phyloP scores from a whole-genome alignment of 2,113 vertebrate species.

The Hippocampus guttulatus region DNA sequence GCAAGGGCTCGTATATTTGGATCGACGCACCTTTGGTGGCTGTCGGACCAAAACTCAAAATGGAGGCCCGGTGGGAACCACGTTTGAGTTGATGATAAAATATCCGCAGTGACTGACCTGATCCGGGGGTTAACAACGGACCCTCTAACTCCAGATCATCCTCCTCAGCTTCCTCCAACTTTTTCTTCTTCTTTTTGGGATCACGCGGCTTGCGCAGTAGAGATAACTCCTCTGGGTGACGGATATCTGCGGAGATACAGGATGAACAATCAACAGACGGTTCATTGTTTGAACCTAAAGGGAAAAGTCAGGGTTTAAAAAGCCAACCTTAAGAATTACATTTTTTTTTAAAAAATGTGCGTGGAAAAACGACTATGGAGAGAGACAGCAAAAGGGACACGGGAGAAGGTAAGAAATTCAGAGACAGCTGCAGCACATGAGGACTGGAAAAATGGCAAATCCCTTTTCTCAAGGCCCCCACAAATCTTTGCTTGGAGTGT shows the following conservation, averaged over 20 bases:
- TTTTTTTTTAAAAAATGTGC: background rate
- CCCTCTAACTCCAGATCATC: constrained; percentile 89
- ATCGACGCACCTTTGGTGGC: constrained; percentile 36
- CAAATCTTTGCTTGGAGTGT: constrained; percentile 46
- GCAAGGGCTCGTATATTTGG: constrained; percentile 61
- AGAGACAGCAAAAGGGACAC: background rate
- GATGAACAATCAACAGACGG: background rate
- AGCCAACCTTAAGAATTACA: background rate
- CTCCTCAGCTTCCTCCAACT: constrained; percentile 89
- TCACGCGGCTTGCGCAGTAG: constrained; percentile 95
- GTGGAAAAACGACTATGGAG: background rate
- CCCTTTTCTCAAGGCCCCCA: constrained; percentile 49
- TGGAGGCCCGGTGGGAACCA: constrained; percentile 1
- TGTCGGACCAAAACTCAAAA: constrained; percentile 24
- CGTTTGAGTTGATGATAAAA: background rate
- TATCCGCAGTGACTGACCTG: constrained; percentile 69
- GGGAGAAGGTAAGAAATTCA: constrained; percentile 20
- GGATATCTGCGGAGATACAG: constrained; percentile 78
- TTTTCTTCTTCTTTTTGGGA: constrained; percentile 99
- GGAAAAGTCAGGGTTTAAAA: background rate
- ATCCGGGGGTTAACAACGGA: constrained; percentile 90
- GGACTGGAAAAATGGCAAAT: constrained; percentile 58
- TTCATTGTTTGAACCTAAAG: background rate
- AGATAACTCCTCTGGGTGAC: constrained; percentile 96
- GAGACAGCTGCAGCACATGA: constrained; percentile 49